Evolutionary conservation across 2,797 vertebrate genomes (phyloP).

Genomic region (Chrysocyon brachyurus): DNA sequence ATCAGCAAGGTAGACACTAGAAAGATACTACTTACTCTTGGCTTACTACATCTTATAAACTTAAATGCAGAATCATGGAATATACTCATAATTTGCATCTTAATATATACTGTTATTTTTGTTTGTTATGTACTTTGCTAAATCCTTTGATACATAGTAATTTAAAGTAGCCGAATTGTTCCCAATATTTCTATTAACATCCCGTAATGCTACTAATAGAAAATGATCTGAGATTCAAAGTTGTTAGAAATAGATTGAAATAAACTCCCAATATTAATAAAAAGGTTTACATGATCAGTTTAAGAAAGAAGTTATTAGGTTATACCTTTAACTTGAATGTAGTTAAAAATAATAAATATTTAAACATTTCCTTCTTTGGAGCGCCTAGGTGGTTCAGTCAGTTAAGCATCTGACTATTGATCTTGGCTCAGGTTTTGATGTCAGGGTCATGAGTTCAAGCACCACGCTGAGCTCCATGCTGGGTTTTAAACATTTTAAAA

Average conservation of each 20-base stretch:
- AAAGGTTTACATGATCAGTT: neutral
- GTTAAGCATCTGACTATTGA: neutral
- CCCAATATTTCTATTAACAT: constrained; percentile 5
- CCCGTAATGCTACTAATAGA: neutral
- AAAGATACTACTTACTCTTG: neutral
- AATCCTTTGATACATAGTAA: neutral
- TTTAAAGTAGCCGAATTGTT: constrained; percentile 1
- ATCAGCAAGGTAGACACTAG: neutral
- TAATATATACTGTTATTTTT: neutral
- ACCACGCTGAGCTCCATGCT: neutral
- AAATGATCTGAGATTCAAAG: constrained; percentile 13
- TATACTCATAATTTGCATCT: neutral
- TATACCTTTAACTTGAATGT: neutral
- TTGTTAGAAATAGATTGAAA: constrained; percentile 35
- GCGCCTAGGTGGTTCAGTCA: neutral
- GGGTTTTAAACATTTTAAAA: neutral
- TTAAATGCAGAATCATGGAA: neutral
- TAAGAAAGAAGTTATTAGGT: neutral
- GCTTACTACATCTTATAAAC: neutral
- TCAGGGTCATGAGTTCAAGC: neutral
- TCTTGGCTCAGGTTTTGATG: neutral
- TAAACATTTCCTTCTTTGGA: constrained; percentile 21
- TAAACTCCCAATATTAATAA: neutral
- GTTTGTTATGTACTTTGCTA: neutral
- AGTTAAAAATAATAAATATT: constrained; percentile 5